These are phyloP conservation scores for Bombus vancouverensis DNA, from an alignment of 1,140 invertebrate genomes.

Conservation along the genomic window DNA sequence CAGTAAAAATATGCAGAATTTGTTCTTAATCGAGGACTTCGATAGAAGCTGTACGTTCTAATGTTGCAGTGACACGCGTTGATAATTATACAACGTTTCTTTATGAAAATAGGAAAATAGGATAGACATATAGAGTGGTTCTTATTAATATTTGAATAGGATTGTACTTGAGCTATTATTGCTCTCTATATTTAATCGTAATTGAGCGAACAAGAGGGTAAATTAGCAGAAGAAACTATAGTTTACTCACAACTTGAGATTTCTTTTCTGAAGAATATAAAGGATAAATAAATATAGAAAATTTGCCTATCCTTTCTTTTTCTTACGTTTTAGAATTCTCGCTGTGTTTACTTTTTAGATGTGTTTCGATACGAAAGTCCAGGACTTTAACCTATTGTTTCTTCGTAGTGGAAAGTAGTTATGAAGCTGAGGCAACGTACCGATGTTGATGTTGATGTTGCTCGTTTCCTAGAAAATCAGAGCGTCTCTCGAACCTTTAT, in stretches of 20 bases:
- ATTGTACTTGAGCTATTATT: not conserved
- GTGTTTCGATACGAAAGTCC: not conserved
- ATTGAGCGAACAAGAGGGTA: no score
- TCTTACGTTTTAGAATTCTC: no score
- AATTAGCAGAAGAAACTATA: not conserved
- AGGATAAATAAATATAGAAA: not conserved
- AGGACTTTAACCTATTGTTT: not conserved
- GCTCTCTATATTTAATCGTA: not conserved
- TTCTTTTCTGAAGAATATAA: not conserved
- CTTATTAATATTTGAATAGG: not conserved
- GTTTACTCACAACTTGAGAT: not conserved
- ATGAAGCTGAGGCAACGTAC: not conserved
- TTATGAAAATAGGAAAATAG: no score
- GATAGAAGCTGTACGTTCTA: not conserved
- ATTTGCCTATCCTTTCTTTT: not conserved
- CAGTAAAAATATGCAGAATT: not conserved
- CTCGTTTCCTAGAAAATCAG: not conserved
- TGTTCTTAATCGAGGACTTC: not conserved
- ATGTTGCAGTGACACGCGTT: not conserved
- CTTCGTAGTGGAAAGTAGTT: not conserved
- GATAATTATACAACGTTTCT: no score
- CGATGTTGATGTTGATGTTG: not conserved
- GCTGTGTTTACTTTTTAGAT: not conserved
- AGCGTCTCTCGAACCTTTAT: not conserved
- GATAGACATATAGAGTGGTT: no score